Evolutionary conservation across 2,888 invertebrate species (phyloP).

Genomic region (Ophion obscuratus): DNA sequence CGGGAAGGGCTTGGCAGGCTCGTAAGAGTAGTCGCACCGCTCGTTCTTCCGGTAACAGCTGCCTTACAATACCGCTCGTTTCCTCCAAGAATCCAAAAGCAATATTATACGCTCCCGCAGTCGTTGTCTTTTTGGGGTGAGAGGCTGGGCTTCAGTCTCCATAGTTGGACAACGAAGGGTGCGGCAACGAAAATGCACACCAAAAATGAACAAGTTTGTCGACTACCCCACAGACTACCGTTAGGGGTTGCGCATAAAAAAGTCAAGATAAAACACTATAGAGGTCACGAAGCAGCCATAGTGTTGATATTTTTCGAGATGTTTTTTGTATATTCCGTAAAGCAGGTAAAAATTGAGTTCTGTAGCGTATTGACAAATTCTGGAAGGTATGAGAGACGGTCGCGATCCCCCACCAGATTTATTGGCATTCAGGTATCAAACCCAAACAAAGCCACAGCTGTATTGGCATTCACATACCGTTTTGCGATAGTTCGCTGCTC

Average conservation of each 20-base stretch:
- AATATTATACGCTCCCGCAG: conserved; percentile 75
- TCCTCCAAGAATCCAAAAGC: conserved; percentile 78
- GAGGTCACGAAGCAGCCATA: too few relatives aligned
- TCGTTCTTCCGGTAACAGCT: conserved; percentile 77
- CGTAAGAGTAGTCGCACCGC: conserved; percentile 54
- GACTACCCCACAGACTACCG: background rate
- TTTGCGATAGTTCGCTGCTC: conserved; percentile 54
- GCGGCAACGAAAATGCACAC: background rate
- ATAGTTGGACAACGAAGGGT: too few relatives aligned
- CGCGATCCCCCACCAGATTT: too few relatives aligned
- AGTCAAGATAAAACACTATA: background rate
- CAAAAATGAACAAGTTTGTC: conserved; percentile 40
- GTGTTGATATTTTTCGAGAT: too few relatives aligned
- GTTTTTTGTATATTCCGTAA: too few relatives aligned
- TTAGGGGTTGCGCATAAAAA: background rate
- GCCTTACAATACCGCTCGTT: conserved; percentile 76
- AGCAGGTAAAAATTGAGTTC: too few relatives aligned
- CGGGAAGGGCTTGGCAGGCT: conserved; percentile 1
- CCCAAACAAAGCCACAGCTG: too few relatives aligned
- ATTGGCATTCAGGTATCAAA: too few relatives aligned
- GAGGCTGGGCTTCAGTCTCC: conserved; percentile 8
- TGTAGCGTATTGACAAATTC: too few relatives aligned
- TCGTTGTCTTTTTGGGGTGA: conserved; percentile 49
- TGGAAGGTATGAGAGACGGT: too few relatives aligned
- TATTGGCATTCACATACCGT: background rate